These are phyloP conservation scores for Pocota personata DNA, from an alignment of 2,888 invertebrate genomes.

Conservation along the genomic window DNA sequence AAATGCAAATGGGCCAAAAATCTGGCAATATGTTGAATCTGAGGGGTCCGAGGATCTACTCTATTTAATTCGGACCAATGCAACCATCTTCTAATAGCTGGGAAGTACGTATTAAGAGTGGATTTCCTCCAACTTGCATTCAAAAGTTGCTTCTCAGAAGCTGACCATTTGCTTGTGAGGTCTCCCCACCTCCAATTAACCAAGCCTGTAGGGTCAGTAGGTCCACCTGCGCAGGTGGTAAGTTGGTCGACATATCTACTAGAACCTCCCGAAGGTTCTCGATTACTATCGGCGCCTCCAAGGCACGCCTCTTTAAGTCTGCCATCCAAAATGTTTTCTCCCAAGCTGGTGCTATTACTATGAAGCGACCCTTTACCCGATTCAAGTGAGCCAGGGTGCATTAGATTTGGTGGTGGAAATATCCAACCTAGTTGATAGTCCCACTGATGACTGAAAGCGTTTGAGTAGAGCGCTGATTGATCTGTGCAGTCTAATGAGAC, in stretches of 20 bases:
- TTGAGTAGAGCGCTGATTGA: too few relatives aligned
- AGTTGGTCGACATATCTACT: conserved; percentile 15
- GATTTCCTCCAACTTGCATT: too few relatives aligned
- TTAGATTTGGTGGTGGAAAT: conserved; percentile 35
- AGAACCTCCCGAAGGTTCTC: conserved; percentile 23
- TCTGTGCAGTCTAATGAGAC: conserved; percentile 12
- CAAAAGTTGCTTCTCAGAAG: too few relatives aligned
- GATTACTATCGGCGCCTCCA: conserved; percentile 1
- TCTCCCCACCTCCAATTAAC: too few relatives aligned
- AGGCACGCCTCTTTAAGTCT: conserved; percentile 25
- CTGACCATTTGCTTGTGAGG: too few relatives aligned
- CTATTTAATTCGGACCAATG: too few relatives aligned
- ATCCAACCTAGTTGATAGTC: conserved; percentile 11
- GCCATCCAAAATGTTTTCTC: conserved; percentile 46
- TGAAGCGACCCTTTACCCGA: conserved; percentile 1
- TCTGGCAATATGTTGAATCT: too few relatives aligned
- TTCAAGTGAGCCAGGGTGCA: conserved; percentile 31
- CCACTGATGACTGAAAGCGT: too few relatives aligned
- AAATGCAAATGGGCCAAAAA: too few relatives aligned
- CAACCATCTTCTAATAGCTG: too few relatives aligned
- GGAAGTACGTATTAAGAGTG: too few relatives aligned
- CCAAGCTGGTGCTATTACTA: conserved; percentile 29
- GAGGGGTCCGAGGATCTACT: too few relatives aligned
- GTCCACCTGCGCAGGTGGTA: conserved; percentile 6
- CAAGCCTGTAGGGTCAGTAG: conserved; percentile 32